phyloP scores from a whole-genome alignment of 2,113 vertebrate genomes.

The human region GRCh38 chr11:91697501-91698000 shows the following conservation, averaged over 20 bases:
- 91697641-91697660: neutral
- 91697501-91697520: conserved; percentile 13
- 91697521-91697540: conserved; percentile 9
- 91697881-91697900: neutral
- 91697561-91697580: neutral
- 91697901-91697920: neutral
- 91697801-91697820: neutral
- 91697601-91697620: neutral
- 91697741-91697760: neutral
- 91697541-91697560: neutral
- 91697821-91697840: neutral
- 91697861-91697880: neutral
- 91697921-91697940: neutral
- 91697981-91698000: neutral
- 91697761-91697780: neutral
- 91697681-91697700: neutral
- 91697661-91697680: neutral
- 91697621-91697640: neutral
- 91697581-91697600: neutral
- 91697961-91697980: neutral
- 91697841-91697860: neutral
- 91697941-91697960: neutral
- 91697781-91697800: neutral
- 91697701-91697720: neutral
- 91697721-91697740: neutral